Evolutionary conservation across 2,797 vertebrate species (phyloP), one percentile per base, ranked within the genome.

Genomic region (Bradypodion ventrale): DNA sequence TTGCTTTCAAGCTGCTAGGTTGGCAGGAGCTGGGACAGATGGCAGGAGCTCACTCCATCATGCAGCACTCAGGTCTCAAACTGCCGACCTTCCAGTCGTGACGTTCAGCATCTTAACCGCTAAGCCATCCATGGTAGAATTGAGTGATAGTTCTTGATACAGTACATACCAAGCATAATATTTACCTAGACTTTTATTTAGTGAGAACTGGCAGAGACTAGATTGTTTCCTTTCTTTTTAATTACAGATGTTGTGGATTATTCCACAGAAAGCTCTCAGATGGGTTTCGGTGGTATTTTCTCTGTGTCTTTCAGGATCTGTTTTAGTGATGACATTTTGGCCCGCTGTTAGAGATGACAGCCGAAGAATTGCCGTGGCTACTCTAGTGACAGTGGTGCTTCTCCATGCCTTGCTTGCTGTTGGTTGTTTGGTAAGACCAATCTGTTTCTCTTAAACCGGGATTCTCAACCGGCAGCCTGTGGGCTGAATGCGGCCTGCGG

Each of bases 261-360:
- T 98, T 80, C 98, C 97, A 0, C 95, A 90, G 81, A 97, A 97
- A 77, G 94, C 94, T 72, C 93, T 99, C 83, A 96, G 96, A 83
- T 99, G 99, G 99, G 93, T 96, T 83, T 95, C 98, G 80, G 93
- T 98, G 77, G 65, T 93, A 60, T 92, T 98, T 79, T 98, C 98
- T 19, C 96, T 99, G 86, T 97, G 96, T 92, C 95, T 99, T 73
- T 99, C 99, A 0, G 98, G 98, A 27, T 98, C 98, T 0, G 97
- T 99, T 81, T 91, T 99, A 93, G 95, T 97, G 59, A 94, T 98
- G 95, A 99, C 99, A 0, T 98, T 99, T 90, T 99, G 97, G 98
- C 98, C 98, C 0, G 98, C 98, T 0, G 97, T 99, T 84, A 96
- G 97, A 4, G 97, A 98, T 1, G 98, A 99, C 94, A 97, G 96